Conservation (phyloP, 2,113 vertebrate species). For the Calonectris borealis region DNA sequence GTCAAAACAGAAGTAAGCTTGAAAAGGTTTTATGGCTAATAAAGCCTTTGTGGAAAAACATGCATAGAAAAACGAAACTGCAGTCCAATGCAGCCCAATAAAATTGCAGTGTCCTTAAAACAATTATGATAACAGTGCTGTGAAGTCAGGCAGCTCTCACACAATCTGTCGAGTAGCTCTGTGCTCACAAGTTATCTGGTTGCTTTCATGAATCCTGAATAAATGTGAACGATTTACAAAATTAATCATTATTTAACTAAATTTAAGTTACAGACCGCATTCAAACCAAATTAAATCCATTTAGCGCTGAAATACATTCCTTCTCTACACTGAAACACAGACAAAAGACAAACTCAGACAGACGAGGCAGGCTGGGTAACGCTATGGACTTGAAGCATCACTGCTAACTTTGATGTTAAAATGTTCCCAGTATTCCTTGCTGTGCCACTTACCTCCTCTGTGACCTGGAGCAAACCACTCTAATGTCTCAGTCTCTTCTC, state of each 20-base stretch:
- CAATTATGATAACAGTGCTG: not conserved
- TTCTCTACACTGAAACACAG: not conserved
- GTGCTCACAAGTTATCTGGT: not conserved
- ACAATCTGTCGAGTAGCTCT: not conserved
- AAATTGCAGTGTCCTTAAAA: constrained; percentile 32
- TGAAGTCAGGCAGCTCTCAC: not conserved
- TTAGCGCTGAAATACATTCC: not conserved
- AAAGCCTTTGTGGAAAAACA: constrained; percentile 40
- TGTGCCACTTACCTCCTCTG: not conserved
- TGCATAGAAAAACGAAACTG: not conserved
- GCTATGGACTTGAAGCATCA: not conserved
- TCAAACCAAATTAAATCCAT: not conserved
- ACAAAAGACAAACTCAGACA: not conserved
- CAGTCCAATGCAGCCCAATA: not conserved
- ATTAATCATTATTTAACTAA: not conserved
- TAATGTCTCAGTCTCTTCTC: not conserved
- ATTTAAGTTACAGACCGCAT: not conserved
- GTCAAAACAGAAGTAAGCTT: constrained; percentile 47
- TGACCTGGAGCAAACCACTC: not conserved
- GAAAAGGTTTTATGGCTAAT: constrained; percentile 47
- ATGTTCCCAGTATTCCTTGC: not conserved
- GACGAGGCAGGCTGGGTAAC: not conserved
- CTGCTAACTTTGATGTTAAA: not conserved
- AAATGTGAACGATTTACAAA: not conserved
- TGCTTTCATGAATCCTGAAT: not conserved